Conservation (phyloP, 2,113 vertebrate species). For the Pardalotus punctatus region DNA sequence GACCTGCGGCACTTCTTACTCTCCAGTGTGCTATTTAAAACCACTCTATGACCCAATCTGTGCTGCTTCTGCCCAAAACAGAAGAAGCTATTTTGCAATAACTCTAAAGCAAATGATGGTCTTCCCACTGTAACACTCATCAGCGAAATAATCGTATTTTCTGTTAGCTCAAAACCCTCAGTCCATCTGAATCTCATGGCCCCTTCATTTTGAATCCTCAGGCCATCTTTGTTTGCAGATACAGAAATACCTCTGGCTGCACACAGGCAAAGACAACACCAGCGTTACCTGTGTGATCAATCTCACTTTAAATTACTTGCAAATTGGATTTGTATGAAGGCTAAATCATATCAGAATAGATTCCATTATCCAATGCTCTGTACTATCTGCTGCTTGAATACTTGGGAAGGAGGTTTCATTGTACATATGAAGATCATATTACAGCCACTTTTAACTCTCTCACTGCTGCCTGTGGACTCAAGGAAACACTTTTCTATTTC, state of each 20-base stretch:
- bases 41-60: not conserved
- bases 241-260: not conserved
- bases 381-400: not conserved
- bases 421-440: not conserved
- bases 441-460: slow-evolving; percentile 9
- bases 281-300: not conserved
- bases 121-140: not conserved
- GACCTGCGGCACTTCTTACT: not conserved
- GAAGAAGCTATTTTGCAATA: not conserved
- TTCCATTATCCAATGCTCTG: not conserved
- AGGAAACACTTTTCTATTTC: not conserved
- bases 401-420: slow-evolving; percentile 11
- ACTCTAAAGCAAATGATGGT: not conserved
- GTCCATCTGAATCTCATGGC: not conserved
- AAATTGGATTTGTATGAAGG: slow-evolving; percentile 18
- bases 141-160: not conserved
- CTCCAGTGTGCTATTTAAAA: not conserved
- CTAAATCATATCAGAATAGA: slow-evolving; percentile 19
- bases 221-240: not conserved
- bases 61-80: not conserved
- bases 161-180: not conserved
- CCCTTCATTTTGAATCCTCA: not conserved
- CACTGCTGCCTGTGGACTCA: not conserved
- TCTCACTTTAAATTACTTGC: slow-evolving; percentile 11
- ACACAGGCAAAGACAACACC: not conserved